phyloP scores from a whole-genome alignment of 2,888 invertebrate genomes.

The Trissonchulus sp. region DNA sequence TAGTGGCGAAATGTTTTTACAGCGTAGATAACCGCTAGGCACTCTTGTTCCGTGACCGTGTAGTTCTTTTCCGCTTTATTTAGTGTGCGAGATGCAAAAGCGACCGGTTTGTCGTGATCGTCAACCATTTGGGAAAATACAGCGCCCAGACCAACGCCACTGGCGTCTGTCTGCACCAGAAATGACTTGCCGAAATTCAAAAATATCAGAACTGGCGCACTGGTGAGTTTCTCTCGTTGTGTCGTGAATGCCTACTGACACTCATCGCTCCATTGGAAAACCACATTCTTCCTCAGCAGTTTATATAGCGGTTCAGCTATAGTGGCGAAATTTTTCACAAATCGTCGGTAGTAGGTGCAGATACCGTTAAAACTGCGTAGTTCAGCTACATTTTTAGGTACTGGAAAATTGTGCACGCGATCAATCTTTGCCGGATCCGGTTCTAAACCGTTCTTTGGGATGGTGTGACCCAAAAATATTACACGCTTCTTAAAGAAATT shows the following conservation, averaged over 20 bases:
- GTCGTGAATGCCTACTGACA: constrained; percentile 7
- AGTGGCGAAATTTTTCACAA: background rate
- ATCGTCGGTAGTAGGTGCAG: constrained; percentile 7
- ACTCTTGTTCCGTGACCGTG: constrained; percentile 39
- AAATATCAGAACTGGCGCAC: too few species aligned
- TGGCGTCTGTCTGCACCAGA: constrained; percentile 41
- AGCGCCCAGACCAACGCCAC: constrained; percentile 39
- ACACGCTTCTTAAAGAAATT: background rate
- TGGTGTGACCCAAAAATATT: background rate
- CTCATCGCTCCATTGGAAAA: background rate
- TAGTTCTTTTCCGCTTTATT: too few species aligned
- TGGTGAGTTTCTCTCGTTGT: too few species aligned
- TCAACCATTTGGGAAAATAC: constrained; percentile 37
- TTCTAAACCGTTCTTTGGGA: background rate
- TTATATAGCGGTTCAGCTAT: constrained; percentile 7
- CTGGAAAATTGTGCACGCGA: background rate
- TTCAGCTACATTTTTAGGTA: constrained; percentile 8
- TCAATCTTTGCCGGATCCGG: constrained; percentile 20
- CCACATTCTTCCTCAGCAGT: background rate
- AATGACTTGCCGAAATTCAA: too few species aligned
- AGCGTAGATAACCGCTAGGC: constrained; percentile 39
- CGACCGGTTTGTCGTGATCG: too few species aligned
- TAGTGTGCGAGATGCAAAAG: too few species aligned
- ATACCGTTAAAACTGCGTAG: constrained; percentile 13
- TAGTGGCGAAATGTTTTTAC: constrained; percentile 31